Base-by-base conservation (phyloP, 2,797 vertebrate genomes). In the Falco novaeseelandiae region DNA sequence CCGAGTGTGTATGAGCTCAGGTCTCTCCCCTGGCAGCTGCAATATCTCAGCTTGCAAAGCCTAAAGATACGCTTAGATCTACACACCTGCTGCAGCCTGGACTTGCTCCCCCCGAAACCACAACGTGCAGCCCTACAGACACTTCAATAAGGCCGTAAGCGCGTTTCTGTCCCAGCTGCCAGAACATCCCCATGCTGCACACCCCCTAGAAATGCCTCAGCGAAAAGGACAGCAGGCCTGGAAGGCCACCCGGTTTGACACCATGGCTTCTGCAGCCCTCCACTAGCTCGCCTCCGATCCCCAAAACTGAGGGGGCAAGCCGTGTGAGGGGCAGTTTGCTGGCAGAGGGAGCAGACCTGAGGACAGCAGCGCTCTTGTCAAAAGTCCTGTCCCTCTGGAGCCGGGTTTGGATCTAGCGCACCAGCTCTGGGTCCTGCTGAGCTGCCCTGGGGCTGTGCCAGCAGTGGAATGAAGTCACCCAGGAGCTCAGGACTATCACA, bases 11-110 rank as follows among this genome's bases (percentile, higher is more conserved):
- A 4, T 2, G 54, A 84, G 63, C 81, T 74, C 65, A 8, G 26
- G 26, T 19, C 83, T 80, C 42, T 40, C 32, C 15, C 1, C 74
- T 32, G 48, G 89, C 90, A 95, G 87, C 93, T 87, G 96, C 25
- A 1, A 21, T 74, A 48, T 57, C 87, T 89, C 89, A 66, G 66
- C 34, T 86, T 72, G 87, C 89, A 83, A 66, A 71, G 83, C 71
- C 82, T 63, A 69, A 79, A 95, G 87, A 78, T 63, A 67, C 3
- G 48, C 91, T 94, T 61, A 71, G 85, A 93, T 88, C 82, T 78
- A 22, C 52, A 42, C 91, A 83, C 57, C 87, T 96, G 91, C 94
- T 67, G 83, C 79, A 85, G 74, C 51, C 48, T 8, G 79, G 74
- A 29, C 85, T 87, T 1, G 0, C 51, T 73, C 8, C 40, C 46